These are phyloP conservation scores for Siniperca obscura DNA, from an alignment of 2,797 vertebrate species.

Conservation along the genomic window DNA sequence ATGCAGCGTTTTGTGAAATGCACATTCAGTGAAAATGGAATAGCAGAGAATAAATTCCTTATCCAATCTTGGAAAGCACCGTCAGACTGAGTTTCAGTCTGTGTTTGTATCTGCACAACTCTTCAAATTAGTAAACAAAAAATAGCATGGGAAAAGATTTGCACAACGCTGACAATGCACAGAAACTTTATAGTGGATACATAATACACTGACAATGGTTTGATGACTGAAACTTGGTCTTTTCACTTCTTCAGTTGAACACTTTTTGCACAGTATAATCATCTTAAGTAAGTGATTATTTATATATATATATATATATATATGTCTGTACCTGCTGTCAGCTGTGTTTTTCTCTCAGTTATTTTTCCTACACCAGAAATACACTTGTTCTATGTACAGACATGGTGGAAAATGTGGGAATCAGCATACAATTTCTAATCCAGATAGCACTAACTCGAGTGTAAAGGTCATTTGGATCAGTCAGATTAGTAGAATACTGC, in stretches of 20 bases:
- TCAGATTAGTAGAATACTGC: constrained; percentile 25
- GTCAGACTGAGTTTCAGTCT: neutral
- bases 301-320: neutral
- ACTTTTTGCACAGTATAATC: constrained; percentile 3
- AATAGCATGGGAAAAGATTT: neutral
- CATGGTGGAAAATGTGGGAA: constrained; percentile 10
- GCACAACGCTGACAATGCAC: neutral
- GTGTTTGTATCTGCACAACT: neutral
- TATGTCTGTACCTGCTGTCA: neutral
- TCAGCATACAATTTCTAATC: constrained; percentile 10
- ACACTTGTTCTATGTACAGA: constrained; percentile 17
- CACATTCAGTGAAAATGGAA: constrained; percentile 19
- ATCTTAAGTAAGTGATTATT: neutral
- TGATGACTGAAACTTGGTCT: neutral
- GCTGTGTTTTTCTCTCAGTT: neutral
- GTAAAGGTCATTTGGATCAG: constrained; percentile 52
- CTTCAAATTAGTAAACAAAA: constrained; percentile 15
- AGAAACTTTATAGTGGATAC: constrained; percentile 5
- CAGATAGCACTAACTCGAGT: neutral
- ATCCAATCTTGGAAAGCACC: constrained; percentile 5
- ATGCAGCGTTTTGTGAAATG: constrained; percentile 20
- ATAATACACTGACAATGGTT: neutral
- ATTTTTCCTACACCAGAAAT: constrained; percentile 6
- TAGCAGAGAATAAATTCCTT: constrained; percentile 5
- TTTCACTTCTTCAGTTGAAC: neutral